Evolutionary conservation across 2,797 vertebrate genomes (phyloP).

Genomic region (Notoglanidium macrostoma): DNA sequence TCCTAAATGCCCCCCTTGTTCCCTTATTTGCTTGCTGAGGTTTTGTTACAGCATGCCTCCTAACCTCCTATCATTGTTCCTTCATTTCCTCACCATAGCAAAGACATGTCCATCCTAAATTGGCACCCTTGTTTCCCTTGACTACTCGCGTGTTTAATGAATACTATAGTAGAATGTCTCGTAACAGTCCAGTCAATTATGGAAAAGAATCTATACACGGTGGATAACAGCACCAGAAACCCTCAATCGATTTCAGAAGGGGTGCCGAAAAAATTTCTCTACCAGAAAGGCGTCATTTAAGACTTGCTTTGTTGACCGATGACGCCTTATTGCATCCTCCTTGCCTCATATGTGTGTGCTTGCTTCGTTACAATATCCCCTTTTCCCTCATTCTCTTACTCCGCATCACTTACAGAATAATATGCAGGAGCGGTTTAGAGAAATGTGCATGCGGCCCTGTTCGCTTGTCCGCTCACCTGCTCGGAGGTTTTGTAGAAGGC

Average conservation of each 20-base stretch:
- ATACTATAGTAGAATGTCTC: not conserved
- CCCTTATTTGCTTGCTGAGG: not conserved
- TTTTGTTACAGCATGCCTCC: not conserved
- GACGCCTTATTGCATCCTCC: no score
- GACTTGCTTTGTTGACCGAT: no score
- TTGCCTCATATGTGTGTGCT: no score
- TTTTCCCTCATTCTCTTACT: not conserved
- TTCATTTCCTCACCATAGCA: not conserved
- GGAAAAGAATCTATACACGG: no score
- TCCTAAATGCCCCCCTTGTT: not conserved
- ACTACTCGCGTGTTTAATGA: not conserved
- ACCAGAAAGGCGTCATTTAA: no score
- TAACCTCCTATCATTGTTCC: no score
- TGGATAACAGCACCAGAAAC: no score
- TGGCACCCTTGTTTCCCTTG: not conserved
- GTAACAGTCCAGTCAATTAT: not conserved
- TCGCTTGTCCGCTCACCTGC: conserved; percentile 76
- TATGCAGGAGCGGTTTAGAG: not conserved
- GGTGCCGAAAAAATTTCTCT: no score
- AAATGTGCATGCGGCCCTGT: not conserved
- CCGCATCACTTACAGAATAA: not conserved
- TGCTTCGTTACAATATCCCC: no score
- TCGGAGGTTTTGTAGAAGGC: conserved; percentile 99
- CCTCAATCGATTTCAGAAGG: no score
- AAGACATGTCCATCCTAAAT: not conserved